Base-by-base conservation (phyloP, 53 echinoderm and acorn worm genomes). In the Zoroaster sp. region DNA sequence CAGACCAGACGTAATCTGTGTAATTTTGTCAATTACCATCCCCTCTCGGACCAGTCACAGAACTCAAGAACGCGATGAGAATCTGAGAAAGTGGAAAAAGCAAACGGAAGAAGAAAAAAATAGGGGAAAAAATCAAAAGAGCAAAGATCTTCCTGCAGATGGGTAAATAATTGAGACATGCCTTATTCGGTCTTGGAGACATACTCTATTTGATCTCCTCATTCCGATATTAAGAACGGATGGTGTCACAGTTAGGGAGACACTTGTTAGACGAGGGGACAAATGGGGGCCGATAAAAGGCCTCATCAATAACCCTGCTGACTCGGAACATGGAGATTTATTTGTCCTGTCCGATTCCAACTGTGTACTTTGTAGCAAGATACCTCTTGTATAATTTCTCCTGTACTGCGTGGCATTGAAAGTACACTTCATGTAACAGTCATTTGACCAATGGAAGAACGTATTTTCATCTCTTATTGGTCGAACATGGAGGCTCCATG, bases 1-100 rank as follows among this genome's bases (percentile, higher is more conserved):
- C 82, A 82, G 82, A 82, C 82, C 30, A 82, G 43, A 82, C 66
- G 68, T 66, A 68, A 82, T 82, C 44, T 28, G 71, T 74, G 71
- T 85, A 85, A 70, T 71, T 45, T 43, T 21, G 72, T 35, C 51
- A 46, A 85, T 70, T 47, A 70, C 85, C 14, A 14, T 49, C 36
- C 85, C 46, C 35, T 36, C 32, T 55, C 28, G 30, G 52, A 35
- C 35, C 54, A 59, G 79, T 79, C 38, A 34, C 40, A 40, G 30
- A 25, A 66, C 36, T 39, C 9, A 66, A 35, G 36, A 66, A 59
- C 28, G 63, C 63, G 28, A 28, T 28, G 5, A 59, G 63, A 40
- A 18, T 25, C 20, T 2, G 17, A 37, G 31, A 52, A 46, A 37
- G 15, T 3, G 63, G 63, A 28, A 7, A 44, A 68, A 21, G 28